A percentile compares a stretch with the other conserved stretches of the same genome.
phyloP scores from a whole-genome alignment of 1,140 invertebrate species.

The Drosophila kepulauana region DNA sequence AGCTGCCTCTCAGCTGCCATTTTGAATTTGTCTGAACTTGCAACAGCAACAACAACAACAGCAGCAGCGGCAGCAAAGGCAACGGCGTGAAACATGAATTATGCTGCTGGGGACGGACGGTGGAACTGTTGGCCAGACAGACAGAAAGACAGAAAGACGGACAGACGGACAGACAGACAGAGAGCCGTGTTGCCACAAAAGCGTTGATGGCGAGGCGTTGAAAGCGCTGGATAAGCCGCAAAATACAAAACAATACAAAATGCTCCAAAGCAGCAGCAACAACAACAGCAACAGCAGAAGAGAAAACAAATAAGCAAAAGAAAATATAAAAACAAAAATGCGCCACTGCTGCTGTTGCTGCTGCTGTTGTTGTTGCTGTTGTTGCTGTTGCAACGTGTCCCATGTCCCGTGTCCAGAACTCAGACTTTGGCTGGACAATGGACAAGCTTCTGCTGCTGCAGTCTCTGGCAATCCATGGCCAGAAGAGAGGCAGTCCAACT shows the following conservation, averaged over 20 bases:
- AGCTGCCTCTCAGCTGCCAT: conserved; percentile 59
- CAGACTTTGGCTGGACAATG: conserved; percentile 15
- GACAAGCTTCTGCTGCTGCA: conserved; percentile 30
- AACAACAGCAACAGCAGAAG: conserved; percentile 9
- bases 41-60: conserved; percentile 19
- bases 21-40: conserved; percentile 61
- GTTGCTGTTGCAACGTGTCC: conserved; percentile 42
- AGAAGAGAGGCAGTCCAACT: conserved; percentile 35
- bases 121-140: conserved; percentile 22
- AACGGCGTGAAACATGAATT: conserved; percentile 75
- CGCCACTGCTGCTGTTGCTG: conserved; percentile 14
- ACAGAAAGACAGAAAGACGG: conserved; percentile 10
- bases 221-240: conserved; percentile 72
- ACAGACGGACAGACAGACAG: conserved; percentile 2
- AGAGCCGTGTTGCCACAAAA: conserved; percentile 27
- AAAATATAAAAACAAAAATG: conserved; percentile 26
- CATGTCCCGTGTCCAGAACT: conserved; percentile 58
- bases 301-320: conserved; percentile 31
- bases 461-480: conserved; percentile 21
- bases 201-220: conserved; percentile 70
- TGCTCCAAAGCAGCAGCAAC: conserved; percentile 44
- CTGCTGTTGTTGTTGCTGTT: background rate
- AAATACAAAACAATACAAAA: conserved; percentile 74
- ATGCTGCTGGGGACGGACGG: conserved; percentile 48
- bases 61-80: conserved; percentile 11